Evolutionary conservation across 2,113 vertebrate genomes (phyloP).

Genomic region (Oxyruncus cristatus): DNA sequence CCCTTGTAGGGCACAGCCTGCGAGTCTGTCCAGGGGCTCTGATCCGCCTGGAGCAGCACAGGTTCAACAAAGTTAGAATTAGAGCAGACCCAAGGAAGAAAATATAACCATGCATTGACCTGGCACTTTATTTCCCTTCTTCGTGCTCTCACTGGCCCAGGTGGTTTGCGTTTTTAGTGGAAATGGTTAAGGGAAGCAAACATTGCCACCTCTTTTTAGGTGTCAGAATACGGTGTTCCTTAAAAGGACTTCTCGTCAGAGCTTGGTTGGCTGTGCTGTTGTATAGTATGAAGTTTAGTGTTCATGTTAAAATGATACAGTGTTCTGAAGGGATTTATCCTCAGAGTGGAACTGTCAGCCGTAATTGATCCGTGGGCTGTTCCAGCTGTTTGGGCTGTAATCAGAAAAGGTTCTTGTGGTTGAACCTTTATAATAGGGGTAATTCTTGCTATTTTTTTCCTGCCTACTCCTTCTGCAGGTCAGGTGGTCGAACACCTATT

Average conservation of each 20-base stretch:
- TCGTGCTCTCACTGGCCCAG: conserved; percentile 15
- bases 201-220: conserved; percentile 27
- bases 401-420: not conserved
- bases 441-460: not conserved
- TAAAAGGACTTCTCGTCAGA: not conserved
- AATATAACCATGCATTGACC: not conserved
- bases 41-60: not conserved
- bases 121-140: conserved; percentile 55
- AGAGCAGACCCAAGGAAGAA: not conserved
- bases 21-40: not conserved
- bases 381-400: not conserved
- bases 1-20: conserved; percentile 16
- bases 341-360: not conserved
- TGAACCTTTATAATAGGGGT: not conserved
- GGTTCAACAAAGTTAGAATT: not conserved
- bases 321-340: conserved; percentile 6
- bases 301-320: not conserved
- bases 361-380: not conserved
- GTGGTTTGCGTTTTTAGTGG: conserved; percentile 6
- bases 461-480: not conserved
- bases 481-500: not conserved
- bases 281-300: not conserved
- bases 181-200: conserved; percentile 28
- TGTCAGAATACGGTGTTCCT: not conserved
- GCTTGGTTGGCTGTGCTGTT: conserved; percentile 18